A percentile compares a stretch with the other conserved stretches of the same genome.
phyloP scores from a whole-genome alignment of 1,140 invertebrate species.

The Anadara kagoshimensis region DNA sequence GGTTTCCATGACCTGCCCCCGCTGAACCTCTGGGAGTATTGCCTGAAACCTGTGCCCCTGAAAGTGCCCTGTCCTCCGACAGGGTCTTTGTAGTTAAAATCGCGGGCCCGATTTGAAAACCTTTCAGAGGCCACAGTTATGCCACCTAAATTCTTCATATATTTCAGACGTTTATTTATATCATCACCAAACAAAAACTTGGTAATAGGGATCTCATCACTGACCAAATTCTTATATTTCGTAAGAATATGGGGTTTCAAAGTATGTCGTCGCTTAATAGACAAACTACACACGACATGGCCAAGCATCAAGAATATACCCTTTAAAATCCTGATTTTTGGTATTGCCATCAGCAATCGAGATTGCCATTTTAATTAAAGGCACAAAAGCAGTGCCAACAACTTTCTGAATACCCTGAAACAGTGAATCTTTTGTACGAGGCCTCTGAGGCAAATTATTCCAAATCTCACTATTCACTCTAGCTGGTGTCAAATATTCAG shows the following conservation, averaged over 20 bases:
- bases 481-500: not conserved
- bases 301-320: not conserved
- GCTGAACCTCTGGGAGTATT: not conserved
- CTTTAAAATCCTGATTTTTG: not conserved
- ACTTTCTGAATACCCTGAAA: constrained; percentile 1
- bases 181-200: too few relatives aligned
- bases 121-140: not conserved
- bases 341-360: not conserved
- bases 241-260: not conserved
- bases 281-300: not conserved
- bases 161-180: too few relatives aligned
- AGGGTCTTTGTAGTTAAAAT: constrained; percentile 4
- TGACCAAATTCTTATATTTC: not conserved
- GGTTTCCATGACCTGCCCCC: not conserved
- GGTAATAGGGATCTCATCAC: not conserved
- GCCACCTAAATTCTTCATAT: too few relatives aligned
- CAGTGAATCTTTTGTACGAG: not conserved
- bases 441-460: not conserved
- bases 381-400: not conserved
- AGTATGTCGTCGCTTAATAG: not conserved
- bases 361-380: not conserved
- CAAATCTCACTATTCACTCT: not conserved
- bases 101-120: not conserved
- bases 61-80: not conserved
- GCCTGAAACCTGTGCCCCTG: too few relatives aligned